Base-by-base conservation (phyloP, 2,888 invertebrate genomes). In the Harpalus rufipes region DNA sequence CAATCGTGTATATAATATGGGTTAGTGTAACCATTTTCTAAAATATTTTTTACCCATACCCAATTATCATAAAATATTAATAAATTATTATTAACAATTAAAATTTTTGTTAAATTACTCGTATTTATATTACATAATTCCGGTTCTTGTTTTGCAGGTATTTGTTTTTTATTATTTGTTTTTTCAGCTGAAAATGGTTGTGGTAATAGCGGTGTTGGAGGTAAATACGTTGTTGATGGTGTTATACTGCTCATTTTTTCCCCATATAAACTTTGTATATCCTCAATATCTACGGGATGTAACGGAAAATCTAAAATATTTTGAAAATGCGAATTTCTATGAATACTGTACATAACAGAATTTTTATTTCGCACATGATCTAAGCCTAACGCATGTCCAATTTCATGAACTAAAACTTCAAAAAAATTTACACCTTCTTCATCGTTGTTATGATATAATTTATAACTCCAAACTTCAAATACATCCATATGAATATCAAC, bases 401-500 rank as follows among this genome's bases (percentile, higher is more conserved):
- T 58, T 58, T 58, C 58, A 58, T 58, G 58, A 14, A 58, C 58
- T 58, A 58, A 58, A 58, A 58, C 58, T 16, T 58, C 12, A 6
- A 58, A 58, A 58, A 58, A 58, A 58, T 7, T n/a, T 58, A 58
- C 14, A 3, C 7, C n/a, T n/a, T 58, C 58, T 14, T 59, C 59
- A 6, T 59, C 6, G 0, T 59, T 4, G 7, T 16, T 16, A 59
- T 59, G n/a, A 0, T 4, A 59, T 16, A 59, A 59, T 7, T 16
- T 16, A 59, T 59, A 59, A 59, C 14, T 59, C 14, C 59, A 59
- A n/a, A 16, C 16, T 59, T 59, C 59, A 16, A 59, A 59, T 16
- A 16, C 14, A 16, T 59, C 59, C 59, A 59, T 59, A 59, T 59
- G 18, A 59, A 59, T 59, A 59, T 59, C 59, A 59, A 59, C 18